Percentiles rank a stretch among this genome's conserved stretches.
Evolutionary conservation across 2,113 vertebrate species (phyloP).

Genomic region (Collichthys lucidus): DNA sequence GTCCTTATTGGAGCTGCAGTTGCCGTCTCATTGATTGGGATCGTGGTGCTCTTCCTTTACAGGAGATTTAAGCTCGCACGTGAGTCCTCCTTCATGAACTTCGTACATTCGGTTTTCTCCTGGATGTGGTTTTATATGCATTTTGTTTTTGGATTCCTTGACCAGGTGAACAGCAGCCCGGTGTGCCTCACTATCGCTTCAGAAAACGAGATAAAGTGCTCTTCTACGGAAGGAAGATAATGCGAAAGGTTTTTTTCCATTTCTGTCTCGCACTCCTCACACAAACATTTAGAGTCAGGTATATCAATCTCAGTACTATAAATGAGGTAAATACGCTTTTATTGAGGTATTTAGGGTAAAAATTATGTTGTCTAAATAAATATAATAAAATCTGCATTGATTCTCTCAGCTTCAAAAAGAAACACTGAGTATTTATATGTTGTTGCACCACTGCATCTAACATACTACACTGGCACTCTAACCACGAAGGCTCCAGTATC

Average conservation of each 20-base stretch:
- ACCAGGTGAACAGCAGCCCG: slow-evolving; percentile 85
- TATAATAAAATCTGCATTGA: no score
- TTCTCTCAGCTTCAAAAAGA: neutral
- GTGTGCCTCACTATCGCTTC: slow-evolving; percentile 91
- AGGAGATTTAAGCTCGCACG: slow-evolving; percentile 84
- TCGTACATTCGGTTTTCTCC: neutral
- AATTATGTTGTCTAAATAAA: neutral
- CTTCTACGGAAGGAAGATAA: slow-evolving; percentile 96
- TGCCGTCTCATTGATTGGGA: slow-evolving; percentile 82
- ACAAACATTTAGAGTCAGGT: neutral
- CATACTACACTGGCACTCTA: neutral
- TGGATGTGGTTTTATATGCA: neutral
- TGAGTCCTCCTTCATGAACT: slow-evolving; percentile 79
- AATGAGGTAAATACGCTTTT: neutral
- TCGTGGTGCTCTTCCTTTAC: slow-evolving; percentile 87
- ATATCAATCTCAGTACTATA: neutral
- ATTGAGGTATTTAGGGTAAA: neutral
- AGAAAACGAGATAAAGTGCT: slow-evolving; percentile 96
- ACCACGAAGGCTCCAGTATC: neutral
- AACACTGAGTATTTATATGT: neutral
- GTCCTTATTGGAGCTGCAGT: slow-evolving; percentile 89
- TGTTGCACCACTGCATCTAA: neutral
- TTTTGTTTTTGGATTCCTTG: slow-evolving; percentile 48
- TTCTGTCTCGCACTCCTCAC: neutral
- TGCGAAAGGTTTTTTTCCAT: slow-evolving; percentile 88